Conservation (phyloP, 2,888 invertebrate species). For the Malachius bipustulatus region DNA sequence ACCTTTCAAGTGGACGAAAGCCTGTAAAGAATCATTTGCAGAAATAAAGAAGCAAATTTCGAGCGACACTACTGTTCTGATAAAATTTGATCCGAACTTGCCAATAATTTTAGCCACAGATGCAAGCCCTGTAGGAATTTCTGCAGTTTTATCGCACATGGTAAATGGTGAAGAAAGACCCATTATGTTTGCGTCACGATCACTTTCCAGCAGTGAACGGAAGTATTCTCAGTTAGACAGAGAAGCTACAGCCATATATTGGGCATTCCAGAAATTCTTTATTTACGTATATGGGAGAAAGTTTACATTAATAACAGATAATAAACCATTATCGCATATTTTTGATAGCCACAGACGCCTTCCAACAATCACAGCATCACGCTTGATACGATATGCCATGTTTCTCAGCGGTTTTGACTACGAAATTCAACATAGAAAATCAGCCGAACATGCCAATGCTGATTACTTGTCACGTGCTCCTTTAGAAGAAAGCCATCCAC, state of each 20-base stretch:
- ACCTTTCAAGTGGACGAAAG: conserved; percentile 2
- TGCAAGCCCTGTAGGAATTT: conserved; percentile 26
- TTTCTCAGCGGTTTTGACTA: background rate
- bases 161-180: conserved; percentile 26
- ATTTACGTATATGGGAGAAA: conserved; percentile 7
- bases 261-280: conserved; percentile 10
- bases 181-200: conserved; percentile 28
- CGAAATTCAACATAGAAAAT: background rate
- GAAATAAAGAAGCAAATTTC: background rate
- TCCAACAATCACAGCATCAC: conserved; percentile 7
- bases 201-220: conserved; percentile 25
- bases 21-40: conserved; percentile 9
- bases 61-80: no score
- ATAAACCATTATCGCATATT: conserved; percentile 10
- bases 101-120: conserved; percentile 25
- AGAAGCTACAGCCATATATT: conserved; percentile 18
- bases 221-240: conserved; percentile 15
- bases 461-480: background rate
- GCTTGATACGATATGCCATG: conserved; percentile 16
- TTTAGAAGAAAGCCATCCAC: background rate
- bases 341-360: conserved; percentile 6
- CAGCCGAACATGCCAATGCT: background rate
- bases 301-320: conserved; percentile 8
- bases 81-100: conserved; percentile 18
- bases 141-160: conserved; percentile 19